Conservation (phyloP, 2,888 invertebrate genomes). For the Theretra japonica region DNA sequence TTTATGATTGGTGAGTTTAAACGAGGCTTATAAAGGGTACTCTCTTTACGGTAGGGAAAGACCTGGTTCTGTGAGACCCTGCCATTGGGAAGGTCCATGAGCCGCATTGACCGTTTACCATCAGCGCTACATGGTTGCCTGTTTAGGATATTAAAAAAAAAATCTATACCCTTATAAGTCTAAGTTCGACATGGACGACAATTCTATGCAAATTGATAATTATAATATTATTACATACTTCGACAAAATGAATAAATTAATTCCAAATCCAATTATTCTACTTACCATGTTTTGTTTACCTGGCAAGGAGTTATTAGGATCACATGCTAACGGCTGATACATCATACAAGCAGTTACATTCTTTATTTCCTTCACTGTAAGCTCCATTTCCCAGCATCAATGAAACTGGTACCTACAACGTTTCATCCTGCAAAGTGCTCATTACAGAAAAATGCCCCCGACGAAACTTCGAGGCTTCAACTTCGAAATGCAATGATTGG, state of each 20-base stretch:
- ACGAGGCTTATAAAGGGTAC: too few species aligned
- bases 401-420: conserved; percentile 43
- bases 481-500: conserved; percentile 76
- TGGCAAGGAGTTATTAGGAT: neutral
- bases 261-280: neutral
- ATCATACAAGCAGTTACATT: neutral
- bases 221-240: neutral
- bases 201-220: too few species aligned
- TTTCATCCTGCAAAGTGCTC: neutral
- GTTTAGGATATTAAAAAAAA: too few species aligned
- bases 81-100: too few species aligned
- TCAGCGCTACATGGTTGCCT: too few species aligned
- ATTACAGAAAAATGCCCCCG: conserved; percentile 70
- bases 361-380: neutral
- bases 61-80: too few species aligned
- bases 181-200: too few species aligned
- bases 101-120: too few species aligned
- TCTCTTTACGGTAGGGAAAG: too few species aligned
- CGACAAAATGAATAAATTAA: neutral
- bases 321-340: neutral
- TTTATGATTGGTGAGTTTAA: too few species aligned
- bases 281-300: conserved; percentile 5
- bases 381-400: neutral
- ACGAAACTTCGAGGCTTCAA: conserved; percentile 58
- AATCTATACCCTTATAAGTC: too few species aligned